Percentiles rank a stretch among this genome's conserved stretches.
These are phyloP conservation scores for Eremobia ochroleuca DNA, from an alignment of 2,888 invertebrate genomes.

Conservation along the genomic window DNA sequence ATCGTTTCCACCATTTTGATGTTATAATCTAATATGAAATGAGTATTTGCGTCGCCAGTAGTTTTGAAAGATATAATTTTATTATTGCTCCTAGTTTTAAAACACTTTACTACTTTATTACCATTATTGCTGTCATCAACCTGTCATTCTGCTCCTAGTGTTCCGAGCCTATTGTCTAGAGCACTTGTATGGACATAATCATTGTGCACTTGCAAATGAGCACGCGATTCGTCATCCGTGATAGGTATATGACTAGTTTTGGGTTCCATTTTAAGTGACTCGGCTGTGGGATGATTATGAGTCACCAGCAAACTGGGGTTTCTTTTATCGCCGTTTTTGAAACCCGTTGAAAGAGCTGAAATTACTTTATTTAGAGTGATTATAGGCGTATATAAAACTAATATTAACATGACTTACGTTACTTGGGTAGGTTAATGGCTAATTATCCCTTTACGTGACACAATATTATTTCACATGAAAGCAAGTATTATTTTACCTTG, in stretches of 20 bases:
- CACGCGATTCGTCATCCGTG: conserved; percentile 33
- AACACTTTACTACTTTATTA: conserved; percentile 36
- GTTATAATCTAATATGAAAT: conserved; percentile 54
- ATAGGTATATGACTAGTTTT: conserved; percentile 18
- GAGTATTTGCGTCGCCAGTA: conserved; percentile 39
- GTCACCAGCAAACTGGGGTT: conserved; percentile 20
- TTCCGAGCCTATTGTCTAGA: conserved; percentile 44
- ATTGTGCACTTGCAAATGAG: conserved; percentile 45
- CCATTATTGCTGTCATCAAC: conserved; percentile 42
- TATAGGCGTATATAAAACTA: background rate
- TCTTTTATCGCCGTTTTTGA: background rate
- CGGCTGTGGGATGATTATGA: conserved; percentile 35
- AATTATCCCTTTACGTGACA: conserved; percentile 26
- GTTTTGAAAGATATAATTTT: conserved; percentile 48
- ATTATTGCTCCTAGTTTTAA: conserved; percentile 44
- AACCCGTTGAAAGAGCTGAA: background rate
- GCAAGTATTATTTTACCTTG: conserved; percentile 8
- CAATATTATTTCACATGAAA: conserved; percentile 1
- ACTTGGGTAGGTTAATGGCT: background rate
- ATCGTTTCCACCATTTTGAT: conserved; percentile 44
- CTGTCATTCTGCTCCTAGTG: conserved; percentile 37
- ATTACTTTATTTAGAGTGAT: background rate
- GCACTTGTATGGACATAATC: conserved; percentile 31
- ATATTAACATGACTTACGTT: background rate
- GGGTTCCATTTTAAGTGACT: conserved; percentile 16